Base-by-base conservation (phyloP, 2,888 invertebrate genomes). In the Agapostemon virescens region DNA sequence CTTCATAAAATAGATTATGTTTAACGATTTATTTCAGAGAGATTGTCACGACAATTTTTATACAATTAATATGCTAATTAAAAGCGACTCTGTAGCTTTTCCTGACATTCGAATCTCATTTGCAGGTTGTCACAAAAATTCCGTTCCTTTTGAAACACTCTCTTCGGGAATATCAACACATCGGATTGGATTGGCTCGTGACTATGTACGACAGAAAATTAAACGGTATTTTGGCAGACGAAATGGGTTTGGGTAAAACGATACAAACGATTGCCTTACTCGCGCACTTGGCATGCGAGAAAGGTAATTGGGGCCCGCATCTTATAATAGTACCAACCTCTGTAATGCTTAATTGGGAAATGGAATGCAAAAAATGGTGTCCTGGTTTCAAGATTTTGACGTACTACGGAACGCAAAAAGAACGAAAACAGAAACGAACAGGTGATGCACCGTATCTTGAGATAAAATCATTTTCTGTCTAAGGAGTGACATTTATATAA, bases 361-460 rank as follows among this genome's bases (percentile, higher is more conserved):
- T 99, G 98, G 99, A 99, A 93, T 97, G 98, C 91, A 99, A 99
- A 93, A 99, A 99, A 93, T 99, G 99, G 99, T 99, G 99, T 93
- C 99, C 99, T 0, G 98, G 98, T 71, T 98, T 99, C 93, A 99
- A 99, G 94, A 98, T 99, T 90, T 95, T 99, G 86, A 99, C 99
- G 0, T 99, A 99, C 93, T 99, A 98, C 92, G 99, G 99, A 66
- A 96, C 96, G 42, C 98, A 98, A 89, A 99, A 99, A 92, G 99
- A 99, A 93, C 94, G 99, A 76, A 98, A 97, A 93, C 93, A 96
- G 85, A 98, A 98, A 92, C 95, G 98, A 88, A 96, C 96, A 75
- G 97, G 93, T 80, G 36, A 20, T 42, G 33, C 7, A 13, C 66
- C 26, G n/a, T 61, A 7, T 26, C 40, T 30, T 67, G 11, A 15